These are phyloP conservation scores for Meteorus cinctellus DNA, from an alignment of 2,888 invertebrate genomes.

Conservation along the genomic window DNA sequence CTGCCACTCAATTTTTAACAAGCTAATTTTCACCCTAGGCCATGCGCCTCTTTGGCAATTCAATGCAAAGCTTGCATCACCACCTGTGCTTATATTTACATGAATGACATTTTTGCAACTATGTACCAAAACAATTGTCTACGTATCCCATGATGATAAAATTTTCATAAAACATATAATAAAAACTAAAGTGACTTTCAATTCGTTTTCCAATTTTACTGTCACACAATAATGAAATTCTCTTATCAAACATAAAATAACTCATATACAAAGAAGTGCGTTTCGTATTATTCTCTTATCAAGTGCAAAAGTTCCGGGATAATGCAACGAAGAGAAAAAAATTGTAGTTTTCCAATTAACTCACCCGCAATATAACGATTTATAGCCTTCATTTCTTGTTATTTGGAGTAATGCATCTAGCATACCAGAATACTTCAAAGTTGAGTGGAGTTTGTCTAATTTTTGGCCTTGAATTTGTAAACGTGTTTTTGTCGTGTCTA, in stretches of 20 bases:
- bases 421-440: constrained; percentile 91
- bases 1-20: constrained; percentile 31
- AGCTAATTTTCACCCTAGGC: constrained; percentile 24
- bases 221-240: background rate
- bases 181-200: background rate
- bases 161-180: background rate
- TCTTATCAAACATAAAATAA: background rate
- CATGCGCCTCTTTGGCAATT: background rate
- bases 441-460: constrained; percentile 83
- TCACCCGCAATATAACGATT: constrained; percentile 90
- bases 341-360: constrained; percentile 51
- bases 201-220: background rate
- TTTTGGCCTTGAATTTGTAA: constrained; percentile 95
- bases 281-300: background rate
- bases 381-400: constrained; percentile 88
- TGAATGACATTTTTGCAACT: background rate
- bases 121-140: background rate
- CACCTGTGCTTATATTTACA: constrained; percentile 12
- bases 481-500: constrained; percentile 95
- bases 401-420: constrained; percentile 92
- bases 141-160: background rate
- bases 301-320: background rate
- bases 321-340: background rate
- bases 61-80: constrained; percentile 36
- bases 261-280: background rate